Conservation (phyloP, 2,797 vertebrate genomes). For the Cygnus olor region DNA sequence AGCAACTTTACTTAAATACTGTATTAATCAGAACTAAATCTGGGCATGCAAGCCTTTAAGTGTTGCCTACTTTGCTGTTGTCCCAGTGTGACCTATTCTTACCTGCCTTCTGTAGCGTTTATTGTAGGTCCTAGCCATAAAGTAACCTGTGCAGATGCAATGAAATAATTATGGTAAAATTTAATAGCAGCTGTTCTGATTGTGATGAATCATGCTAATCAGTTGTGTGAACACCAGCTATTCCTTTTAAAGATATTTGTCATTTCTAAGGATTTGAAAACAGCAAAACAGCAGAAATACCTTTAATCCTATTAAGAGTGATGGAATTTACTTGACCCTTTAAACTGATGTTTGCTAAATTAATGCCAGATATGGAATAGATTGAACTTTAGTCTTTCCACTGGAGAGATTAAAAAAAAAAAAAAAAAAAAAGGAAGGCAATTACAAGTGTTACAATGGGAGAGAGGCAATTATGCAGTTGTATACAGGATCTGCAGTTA, state of each 20-base stretch:
- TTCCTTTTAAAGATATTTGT: not conserved
- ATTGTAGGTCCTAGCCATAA: not conserved
- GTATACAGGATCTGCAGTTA: not conserved
- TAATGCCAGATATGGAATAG: not conserved
- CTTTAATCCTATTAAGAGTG: slow-evolving; percentile 49
- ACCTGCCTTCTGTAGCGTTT: not conserved
- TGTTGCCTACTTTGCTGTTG: not conserved
- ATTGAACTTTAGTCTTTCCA: not conserved
- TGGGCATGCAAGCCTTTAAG: not conserved
- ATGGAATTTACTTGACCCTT: slow-evolving; percentile 12
- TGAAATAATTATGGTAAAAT: not conserved
- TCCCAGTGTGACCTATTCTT: not conserved
- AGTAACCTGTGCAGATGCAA: not conserved
- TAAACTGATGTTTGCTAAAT: slow-evolving; percentile 23
- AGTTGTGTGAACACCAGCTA: not conserved
- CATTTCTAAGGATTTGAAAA: slow-evolving; percentile 18
- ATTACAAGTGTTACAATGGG: not conserved
- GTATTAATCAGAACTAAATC: not conserved
- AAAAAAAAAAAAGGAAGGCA: not conserved
- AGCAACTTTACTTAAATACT: not conserved
- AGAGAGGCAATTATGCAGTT: not conserved
- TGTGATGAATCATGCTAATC: not conserved
- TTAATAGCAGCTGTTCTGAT: not conserved
- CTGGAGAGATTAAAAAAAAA: not conserved
- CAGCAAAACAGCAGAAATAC: not conserved